Percentiles rank a stretch among this genome's conserved stretches.
Evolutionary conservation across 2,888 invertebrate genomes (phyloP).

Genomic region (Oxyteleia sp.): DNA sequence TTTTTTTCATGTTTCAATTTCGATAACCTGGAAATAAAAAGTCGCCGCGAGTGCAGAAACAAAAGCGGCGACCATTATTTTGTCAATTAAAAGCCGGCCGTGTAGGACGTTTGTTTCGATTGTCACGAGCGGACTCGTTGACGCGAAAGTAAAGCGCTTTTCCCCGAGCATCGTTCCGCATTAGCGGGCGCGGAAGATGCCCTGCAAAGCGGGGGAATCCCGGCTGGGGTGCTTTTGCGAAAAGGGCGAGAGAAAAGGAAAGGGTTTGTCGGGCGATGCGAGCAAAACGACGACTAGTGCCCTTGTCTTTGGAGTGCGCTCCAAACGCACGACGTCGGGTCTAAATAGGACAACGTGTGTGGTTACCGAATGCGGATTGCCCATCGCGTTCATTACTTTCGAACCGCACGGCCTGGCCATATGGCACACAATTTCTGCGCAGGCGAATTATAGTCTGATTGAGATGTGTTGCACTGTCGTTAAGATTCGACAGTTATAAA

Average conservation of each 20-base stretch:
- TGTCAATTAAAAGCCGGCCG: too few relatives aligned
- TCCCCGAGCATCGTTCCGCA: slow-evolving; percentile 43
- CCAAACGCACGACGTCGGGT: slow-evolving; percentile 36
- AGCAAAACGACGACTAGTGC: slow-evolving; percentile 51
- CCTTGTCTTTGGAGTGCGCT: slow-evolving; percentile 48
- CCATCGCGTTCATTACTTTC: slow-evolving; percentile 15
- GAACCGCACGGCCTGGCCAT: slow-evolving; percentile 21
- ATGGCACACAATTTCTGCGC: slow-evolving; percentile 23
- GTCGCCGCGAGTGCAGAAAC: too few relatives aligned
- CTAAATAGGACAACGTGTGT: slow-evolving; percentile 39
- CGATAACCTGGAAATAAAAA: too few relatives aligned
- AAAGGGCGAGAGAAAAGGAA: slow-evolving; percentile 45
- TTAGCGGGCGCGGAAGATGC: slow-evolving; percentile 57
- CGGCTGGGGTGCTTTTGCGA: slow-evolving; percentile 36
- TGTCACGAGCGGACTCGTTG: too few relatives aligned
- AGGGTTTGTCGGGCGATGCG: slow-evolving; percentile 41
- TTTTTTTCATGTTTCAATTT: too few relatives aligned
- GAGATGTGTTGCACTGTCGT: neutral
- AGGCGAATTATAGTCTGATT: slow-evolving; percentile 3
- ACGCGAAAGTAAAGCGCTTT: slow-evolving; percentile 64
- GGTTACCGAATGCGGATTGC: slow-evolving; percentile 12
- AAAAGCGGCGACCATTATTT: too few relatives aligned
- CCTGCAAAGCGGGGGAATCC: slow-evolving; percentile 40
- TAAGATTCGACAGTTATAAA: slow-evolving; percentile 3
- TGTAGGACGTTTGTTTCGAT: too few relatives aligned